A percentile compares a stretch with the other conserved stretches of the same genome.
These are phyloP conservation scores for Acanthornis magna DNA, from an alignment of 2,797 vertebrate species.

Conservation along the genomic window DNA sequence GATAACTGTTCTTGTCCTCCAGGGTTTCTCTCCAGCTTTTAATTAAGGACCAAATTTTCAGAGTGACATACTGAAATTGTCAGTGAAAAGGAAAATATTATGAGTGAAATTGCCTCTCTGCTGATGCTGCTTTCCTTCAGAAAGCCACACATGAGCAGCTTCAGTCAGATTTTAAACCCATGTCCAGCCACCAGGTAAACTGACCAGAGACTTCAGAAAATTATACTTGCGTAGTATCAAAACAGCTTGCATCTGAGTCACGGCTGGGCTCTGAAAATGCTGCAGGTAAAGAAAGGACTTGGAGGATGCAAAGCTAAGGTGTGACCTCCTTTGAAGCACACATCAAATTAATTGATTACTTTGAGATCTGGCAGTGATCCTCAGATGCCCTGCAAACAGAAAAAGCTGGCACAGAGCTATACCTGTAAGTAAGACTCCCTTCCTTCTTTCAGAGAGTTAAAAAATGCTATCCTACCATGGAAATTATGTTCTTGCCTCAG, in stretches of 20 bases:
- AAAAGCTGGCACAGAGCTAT: neutral
- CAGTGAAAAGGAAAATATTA: neutral
- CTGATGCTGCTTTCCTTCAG: neutral
- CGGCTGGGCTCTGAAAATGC: neutral
- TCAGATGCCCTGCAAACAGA: neutral
- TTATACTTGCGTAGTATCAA: neutral
- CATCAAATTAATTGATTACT: neutral
- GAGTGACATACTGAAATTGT: neutral
- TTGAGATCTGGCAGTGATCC: neutral
- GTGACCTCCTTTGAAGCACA: neutral
- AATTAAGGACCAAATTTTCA: neutral
- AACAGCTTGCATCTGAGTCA: neutral
- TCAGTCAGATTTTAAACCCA: neutral
- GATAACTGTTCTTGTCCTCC: neutral
- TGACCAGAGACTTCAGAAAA: neutral
- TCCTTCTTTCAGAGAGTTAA: neutral
- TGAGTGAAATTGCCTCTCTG: neutral
- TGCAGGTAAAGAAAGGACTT: neutral
- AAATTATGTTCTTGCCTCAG: neutral
- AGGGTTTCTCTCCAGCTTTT: neutral
- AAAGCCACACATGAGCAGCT: neutral
- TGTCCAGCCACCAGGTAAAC: neutral
- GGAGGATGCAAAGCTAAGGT: neutral
- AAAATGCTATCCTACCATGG: neutral
- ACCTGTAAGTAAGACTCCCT: neutral